phyloP scores from a whole-genome alignment of 2,797 vertebrate genomes.

The Liasis olivaceus region DNA sequence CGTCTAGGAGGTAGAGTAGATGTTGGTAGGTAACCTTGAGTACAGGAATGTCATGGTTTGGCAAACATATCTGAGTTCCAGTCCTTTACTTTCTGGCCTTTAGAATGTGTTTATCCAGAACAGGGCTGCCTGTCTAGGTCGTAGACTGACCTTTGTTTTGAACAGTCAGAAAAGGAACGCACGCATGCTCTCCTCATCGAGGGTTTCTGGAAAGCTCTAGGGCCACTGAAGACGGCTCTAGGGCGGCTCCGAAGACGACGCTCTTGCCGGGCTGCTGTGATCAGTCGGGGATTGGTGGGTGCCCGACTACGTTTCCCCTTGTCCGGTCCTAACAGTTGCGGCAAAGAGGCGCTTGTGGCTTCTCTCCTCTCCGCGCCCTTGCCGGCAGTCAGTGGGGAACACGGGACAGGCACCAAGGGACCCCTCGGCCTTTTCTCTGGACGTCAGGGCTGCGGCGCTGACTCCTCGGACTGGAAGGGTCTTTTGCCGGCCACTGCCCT shows the following conservation, averaged over 20 bases:
- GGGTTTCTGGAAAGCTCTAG: neutral
- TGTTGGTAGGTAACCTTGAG: no score
- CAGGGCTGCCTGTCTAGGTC: neutral
- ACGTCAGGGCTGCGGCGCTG: neutral
- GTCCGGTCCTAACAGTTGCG: neutral
- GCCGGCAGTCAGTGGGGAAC: no score
- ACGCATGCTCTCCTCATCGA: no score
- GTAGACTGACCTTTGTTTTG: no score
- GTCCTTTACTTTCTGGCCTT: neutral
- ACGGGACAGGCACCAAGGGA: no score
- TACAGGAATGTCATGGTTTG: no score
- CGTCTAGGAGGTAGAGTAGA: no score
- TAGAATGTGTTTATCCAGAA: neutral
- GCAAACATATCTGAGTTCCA: neutral
- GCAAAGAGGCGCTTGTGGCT: neutral
- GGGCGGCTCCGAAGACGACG: no score
- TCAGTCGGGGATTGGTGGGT: no score
- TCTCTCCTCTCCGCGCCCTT: rapidly evolving
- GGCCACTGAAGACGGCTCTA: neutral
- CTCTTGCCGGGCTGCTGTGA: neutral
- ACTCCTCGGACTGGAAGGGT: neutral
- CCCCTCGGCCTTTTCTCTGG: neutral
- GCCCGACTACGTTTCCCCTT: neutral
- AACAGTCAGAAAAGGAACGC: no score
- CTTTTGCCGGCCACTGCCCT: neutral